Conservation (phyloP, 2,797 vertebrate genomes). For the Chaetophractus vellerosus region DNA sequence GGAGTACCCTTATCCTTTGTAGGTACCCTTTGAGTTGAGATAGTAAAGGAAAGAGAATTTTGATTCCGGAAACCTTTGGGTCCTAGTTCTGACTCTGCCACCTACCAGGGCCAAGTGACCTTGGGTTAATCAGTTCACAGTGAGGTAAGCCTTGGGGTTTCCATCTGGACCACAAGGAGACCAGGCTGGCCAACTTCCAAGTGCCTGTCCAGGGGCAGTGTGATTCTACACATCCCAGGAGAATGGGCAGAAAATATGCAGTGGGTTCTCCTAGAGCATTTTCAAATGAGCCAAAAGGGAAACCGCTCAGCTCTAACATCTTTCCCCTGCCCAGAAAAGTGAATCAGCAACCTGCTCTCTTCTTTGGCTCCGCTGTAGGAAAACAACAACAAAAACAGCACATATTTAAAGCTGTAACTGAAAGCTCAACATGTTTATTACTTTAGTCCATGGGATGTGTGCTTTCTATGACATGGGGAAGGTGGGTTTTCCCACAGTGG, state of each 20-base stretch:
- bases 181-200: background rate
- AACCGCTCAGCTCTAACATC: background rate
- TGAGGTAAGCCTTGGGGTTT: background rate
- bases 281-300: conserved; percentile 10
- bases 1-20: too few species aligned
- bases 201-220: accelerated
- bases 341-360: background rate
- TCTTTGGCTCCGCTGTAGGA: background rate
- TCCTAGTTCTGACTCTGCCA: background rate
- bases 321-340: background rate
- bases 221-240: background rate
- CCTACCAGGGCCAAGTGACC: background rate
- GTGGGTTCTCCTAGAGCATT: background rate
- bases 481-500: background rate
- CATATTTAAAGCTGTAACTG: background rate
- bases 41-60: too few species aligned
- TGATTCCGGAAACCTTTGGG: background rate
- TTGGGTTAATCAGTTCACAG: background rate
- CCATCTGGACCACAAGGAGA: background rate
- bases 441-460: background rate
- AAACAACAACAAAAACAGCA: background rate
- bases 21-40: background rate
- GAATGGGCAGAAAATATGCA: background rate
- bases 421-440: background rate
- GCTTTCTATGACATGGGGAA: background rate